phyloP scores from a whole-genome alignment of 2,888 invertebrate genomes.

The Oxystoma pomonae region DNA sequence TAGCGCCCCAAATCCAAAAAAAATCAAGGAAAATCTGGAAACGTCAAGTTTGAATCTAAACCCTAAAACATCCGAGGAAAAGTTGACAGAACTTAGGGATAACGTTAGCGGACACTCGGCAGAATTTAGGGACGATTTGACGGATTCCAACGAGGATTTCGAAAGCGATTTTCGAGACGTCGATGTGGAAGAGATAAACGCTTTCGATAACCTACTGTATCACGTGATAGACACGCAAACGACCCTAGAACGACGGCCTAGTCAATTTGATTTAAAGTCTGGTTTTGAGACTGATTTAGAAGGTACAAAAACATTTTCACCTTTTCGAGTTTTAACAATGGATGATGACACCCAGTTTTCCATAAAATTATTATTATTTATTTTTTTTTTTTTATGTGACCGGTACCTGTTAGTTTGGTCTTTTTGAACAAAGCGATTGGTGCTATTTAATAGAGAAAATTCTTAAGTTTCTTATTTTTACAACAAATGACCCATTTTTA shows the following conservation, averaged over 20 bases:
- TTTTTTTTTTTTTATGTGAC: slow-evolving; percentile 16
- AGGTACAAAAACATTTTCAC: slow-evolving; percentile 24
- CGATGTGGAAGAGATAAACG: slow-evolving; percentile 35
- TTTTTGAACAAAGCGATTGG: too few species aligned
- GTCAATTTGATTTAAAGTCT: slow-evolving; percentile 30
- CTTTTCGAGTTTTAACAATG: background rate
- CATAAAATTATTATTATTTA: slow-evolving; percentile 5
- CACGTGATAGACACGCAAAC: slow-evolving; percentile 70
- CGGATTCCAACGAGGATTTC: slow-evolving; percentile 7
- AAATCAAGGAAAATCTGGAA: background rate
- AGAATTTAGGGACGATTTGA: background rate
- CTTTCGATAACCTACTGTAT: slow-evolving; percentile 71
- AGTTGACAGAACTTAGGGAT: background rate
- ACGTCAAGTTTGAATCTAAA: background rate
- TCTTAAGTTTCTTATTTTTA: too few species aligned
- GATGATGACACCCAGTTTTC: background rate
- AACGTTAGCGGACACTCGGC: background rate
- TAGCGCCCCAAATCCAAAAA: background rate
- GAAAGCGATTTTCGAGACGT: slow-evolving; percentile 5
- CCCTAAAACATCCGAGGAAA: background rate
- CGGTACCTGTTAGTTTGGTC: too few species aligned
- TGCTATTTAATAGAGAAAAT: too few species aligned
- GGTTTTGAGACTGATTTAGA: slow-evolving; percentile 26
- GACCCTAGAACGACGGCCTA: slow-evolving; percentile 31
- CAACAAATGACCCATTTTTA: too few species aligned